Evolutionary conservation across 2,888 invertebrate species (phyloP), one percentile per base, ranked within the genome.

Genomic region (Trissolcus japonicus): DNA sequence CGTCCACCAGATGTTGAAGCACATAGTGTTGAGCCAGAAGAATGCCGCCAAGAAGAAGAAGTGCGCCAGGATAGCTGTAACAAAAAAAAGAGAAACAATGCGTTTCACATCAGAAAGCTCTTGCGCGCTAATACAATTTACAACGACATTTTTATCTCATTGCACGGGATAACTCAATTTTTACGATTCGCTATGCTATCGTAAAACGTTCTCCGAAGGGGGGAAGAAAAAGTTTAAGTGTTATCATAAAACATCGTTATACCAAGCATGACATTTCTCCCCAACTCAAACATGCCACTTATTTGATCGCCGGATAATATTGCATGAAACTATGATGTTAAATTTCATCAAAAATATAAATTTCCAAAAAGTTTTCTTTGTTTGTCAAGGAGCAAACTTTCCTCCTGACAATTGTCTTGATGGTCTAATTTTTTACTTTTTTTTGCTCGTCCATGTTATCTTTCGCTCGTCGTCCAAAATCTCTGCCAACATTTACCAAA

Each of bases 1-100:
- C 17, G 96, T 96, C 96, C 96, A 96, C 95, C 96, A 96, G 88
- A 96, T 95, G 91, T 96, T 96, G 91, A 96, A 96, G 90, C 96
- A 96, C 96, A 96, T 96, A 78, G 96, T 95, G 90, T 96, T 96
- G 57, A 96, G 92, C 96, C 96, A 96, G 90, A 96, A 96, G 92
- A 96, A 96, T 76, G 96, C 95, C 40, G 96, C 94, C 89, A 96
- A 91, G 90, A 96, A 96, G 90, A 95, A 93, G 91, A 96, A 96
- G 87, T 96, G 96, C 92, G 96, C 95, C 83, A 93, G 91, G 82
- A 95, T 94, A 78, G 96, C 96, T 93, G 92, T 81, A 92, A 92
- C 85, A 90, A 87, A 89, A 88, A 19, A 19, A 19, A 29, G n/a
- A n/a, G n/a, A 35, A 72, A 80, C 61, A 67, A 74, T 67, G 59